A percentile compares a stretch with the other conserved stretches of the same genome.
Conservation (phyloP, 2,113 vertebrate species). For the Rallus limicola region DNA sequence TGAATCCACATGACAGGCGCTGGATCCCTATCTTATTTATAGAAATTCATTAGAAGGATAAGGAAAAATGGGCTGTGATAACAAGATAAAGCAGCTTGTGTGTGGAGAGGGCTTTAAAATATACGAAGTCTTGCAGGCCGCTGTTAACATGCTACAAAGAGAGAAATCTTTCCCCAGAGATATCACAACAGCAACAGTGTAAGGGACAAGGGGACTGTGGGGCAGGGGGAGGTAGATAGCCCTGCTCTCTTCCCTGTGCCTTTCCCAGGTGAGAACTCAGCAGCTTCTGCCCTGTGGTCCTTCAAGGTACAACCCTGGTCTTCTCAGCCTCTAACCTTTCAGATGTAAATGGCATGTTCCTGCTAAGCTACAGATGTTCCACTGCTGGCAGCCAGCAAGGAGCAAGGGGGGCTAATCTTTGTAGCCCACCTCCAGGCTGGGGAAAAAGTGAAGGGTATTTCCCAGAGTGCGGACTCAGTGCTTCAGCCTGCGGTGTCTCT, state of each 20-base stretch:
- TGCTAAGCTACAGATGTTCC: not conserved
- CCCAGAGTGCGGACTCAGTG: not conserved
- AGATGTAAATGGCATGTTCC: not conserved
- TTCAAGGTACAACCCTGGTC: not conserved
- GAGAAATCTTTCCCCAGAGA: not conserved
- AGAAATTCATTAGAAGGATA: slow-evolving; percentile 58
- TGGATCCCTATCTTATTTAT: slow-evolving; percentile 56
- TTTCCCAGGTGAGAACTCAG: not conserved
- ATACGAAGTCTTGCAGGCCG: rapidly evolving
- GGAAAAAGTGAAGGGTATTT: not conserved
- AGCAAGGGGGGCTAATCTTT: not conserved
- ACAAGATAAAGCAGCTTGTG: not conserved
- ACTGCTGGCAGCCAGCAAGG: not conserved
- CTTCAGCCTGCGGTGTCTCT: not conserved
- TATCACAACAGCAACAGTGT: not conserved
- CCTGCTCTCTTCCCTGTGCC: not conserved
- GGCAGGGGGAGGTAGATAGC: not conserved
- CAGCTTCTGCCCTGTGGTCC: not conserved
- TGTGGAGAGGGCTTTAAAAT: slow-evolving; percentile 1
- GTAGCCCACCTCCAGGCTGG: not conserved
- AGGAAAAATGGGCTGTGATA: not conserved
- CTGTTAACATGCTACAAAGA: not conserved
- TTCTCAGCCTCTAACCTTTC: not conserved
- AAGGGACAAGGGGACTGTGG: not conserved
- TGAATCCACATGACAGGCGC: slow-evolving; percentile 15